Percentiles rank a stretch among this genome's conserved stretches.
phyloP scores from a whole-genome alignment of 2,888 invertebrate genomes.

The Strigamia crassipes region DNA sequence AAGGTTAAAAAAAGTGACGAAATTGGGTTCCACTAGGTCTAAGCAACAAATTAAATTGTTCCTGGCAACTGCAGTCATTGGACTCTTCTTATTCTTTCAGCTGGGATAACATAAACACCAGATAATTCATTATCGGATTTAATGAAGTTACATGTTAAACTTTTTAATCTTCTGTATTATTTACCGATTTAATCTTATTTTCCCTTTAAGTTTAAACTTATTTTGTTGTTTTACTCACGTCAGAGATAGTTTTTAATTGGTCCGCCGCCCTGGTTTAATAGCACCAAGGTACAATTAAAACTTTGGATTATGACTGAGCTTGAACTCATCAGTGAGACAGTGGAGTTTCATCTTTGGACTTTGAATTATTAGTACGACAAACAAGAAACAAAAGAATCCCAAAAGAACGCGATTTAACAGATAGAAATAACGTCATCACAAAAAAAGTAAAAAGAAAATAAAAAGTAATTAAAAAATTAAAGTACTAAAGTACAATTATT shows the following conservation, averaged over 20 bases:
- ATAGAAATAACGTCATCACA: not conserved
- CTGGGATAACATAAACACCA: constrained; percentile 14
- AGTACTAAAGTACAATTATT: not conserved
- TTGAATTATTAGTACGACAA: not conserved
- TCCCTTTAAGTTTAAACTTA: not conserved
- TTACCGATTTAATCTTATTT: not conserved
- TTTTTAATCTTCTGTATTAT: not conserved
- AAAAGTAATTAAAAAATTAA: not conserved
- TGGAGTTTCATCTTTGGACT: constrained; percentile 36
- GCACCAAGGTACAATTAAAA: not conserved
- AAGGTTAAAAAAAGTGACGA: constrained; percentile 33
- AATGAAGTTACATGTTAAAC: not conserved
- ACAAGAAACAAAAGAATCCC: constrained; percentile 34
- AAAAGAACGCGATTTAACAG: not conserved
- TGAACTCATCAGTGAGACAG: not conserved
- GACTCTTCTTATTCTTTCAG: not conserved
- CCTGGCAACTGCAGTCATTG: constrained; percentile 23
- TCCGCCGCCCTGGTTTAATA: not conserved
- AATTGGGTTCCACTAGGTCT: constrained; percentile 29
- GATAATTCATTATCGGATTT: constrained; percentile 8
- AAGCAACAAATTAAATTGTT: not conserved
- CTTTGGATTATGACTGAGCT: not conserved
- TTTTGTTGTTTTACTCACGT: not conserved
- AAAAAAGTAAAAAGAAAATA: not conserved
- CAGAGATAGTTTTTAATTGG: too few species aligned